These are phyloP conservation scores for Ricordea florida DNA, from an alignment of 92 coral and sea anemone species.

Conservation along the genomic window DNA sequence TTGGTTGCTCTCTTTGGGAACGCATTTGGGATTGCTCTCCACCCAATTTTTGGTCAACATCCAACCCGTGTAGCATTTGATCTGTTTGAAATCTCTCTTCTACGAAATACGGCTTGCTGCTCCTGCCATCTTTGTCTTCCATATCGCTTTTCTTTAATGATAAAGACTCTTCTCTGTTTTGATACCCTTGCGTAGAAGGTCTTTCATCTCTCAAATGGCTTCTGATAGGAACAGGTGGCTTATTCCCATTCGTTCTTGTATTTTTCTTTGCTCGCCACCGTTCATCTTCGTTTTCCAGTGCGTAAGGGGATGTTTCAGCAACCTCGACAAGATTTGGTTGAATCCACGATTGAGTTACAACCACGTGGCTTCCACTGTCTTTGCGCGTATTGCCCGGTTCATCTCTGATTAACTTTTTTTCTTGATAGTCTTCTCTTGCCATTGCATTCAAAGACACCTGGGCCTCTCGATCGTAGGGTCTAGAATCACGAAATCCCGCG, in stretches of 20 bases:
- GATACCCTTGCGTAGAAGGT: background rate
- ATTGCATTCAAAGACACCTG: background rate
- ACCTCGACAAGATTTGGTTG: slow-evolving; percentile 29
- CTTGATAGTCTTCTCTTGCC: background rate
- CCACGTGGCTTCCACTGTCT: slow-evolving; percentile 11
- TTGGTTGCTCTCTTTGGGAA: background rate
- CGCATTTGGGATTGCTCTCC: too few relatives aligned
- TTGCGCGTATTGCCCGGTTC: background rate
- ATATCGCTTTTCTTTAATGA: background rate
- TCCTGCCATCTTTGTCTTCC: background rate
- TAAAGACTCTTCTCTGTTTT: background rate
- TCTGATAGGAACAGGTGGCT: background rate
- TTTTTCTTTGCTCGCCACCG: background rate
- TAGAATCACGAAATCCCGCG: background rate
- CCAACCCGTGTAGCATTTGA: too few relatives aligned
- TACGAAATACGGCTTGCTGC: too few relatives aligned
- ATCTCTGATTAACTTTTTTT: background rate
- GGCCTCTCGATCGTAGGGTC: background rate
- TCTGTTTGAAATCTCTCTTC: too few relatives aligned
- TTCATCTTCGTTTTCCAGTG: background rate
- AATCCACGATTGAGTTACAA: slow-evolving; percentile 36
- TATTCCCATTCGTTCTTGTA: background rate
- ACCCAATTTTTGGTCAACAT: background rate
- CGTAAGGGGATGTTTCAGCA: slow-evolving; percentile 7
- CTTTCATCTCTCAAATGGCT: background rate